A percentile compares a stretch with the other conserved stretches of the same genome.
Conservation (phyloP, 2,113 vertebrate genomes). For the Tupaia chinensis region DNA sequence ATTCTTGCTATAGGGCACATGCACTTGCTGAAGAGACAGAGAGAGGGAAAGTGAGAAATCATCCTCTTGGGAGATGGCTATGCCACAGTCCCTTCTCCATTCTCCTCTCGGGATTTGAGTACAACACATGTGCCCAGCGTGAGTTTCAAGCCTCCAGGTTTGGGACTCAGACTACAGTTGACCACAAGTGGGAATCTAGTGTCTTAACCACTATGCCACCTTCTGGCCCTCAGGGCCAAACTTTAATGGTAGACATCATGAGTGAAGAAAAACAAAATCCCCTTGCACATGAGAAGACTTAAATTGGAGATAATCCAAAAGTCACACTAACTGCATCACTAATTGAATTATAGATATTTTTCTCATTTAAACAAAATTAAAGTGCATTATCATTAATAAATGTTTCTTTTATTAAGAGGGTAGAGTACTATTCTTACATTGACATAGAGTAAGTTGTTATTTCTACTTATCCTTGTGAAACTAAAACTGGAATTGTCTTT, state of each 20-base stretch:
- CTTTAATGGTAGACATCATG: neutral
- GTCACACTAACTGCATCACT: neutral
- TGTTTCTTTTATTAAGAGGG: neutral
- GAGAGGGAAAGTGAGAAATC: too few species aligned
- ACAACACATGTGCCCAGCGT: too few species aligned
- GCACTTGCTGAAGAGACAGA: too few species aligned
- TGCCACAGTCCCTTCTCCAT: too few species aligned
- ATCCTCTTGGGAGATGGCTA: too few species aligned
- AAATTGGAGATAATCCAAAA: neutral
- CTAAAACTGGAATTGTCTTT: conserved; percentile 31
- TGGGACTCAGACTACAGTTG: too few species aligned
- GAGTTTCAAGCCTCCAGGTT: too few species aligned
- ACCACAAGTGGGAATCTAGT: too few species aligned
- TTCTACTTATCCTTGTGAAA: conserved; percentile 45
- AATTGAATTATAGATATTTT: neutral
- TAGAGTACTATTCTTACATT: neutral
- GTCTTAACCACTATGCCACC: too few species aligned
- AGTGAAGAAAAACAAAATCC: neutral
- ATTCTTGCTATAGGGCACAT: too few species aligned
- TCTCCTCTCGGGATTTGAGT: too few species aligned
- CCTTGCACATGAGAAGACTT: neutral
- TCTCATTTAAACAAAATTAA: neutral
- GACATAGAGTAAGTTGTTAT: neutral
- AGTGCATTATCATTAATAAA: neutral
- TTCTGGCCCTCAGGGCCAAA: neutral